Base-by-base conservation (phyloP, 2,888 invertebrate species). In the Odontothrips loti region DNA sequence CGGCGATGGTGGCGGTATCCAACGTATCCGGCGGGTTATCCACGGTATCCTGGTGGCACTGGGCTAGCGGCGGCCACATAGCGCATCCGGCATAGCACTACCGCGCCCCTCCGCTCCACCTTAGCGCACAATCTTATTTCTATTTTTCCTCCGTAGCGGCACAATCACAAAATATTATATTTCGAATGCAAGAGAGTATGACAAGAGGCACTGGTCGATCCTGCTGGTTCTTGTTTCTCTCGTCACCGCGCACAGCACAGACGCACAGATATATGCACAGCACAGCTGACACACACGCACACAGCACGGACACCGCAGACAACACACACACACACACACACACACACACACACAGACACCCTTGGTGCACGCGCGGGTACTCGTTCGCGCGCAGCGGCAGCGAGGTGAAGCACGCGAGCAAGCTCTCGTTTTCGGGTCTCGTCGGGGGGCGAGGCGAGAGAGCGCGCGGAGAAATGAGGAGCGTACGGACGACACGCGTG, bases 51-150 rank as follows among this genome's bases (percentile, higher is more conserved):
- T 4, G 12, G 58, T 4, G 12, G 58, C 58, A 20, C 68, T 10
- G 23, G 68, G 23, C 23, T 75, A 27, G 12, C 68, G 68, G 68
- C 68, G 68, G 27, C 9, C 68, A 75, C 68, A 75, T 75, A 75
- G 68, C 68, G 68, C 68, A 23, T 75, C 27, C 68, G 27, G 68
- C 68, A 75, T 75, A 75, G 23, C 68, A 75, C 68, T 15, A 58
- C 68, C 23, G 23, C 68, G n/a, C 58, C 17, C 51, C 51, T 0
- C 58, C 58, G 4, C 58, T 10, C 6, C 17, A 51, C 51, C 51
- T 3, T 10, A 10, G 6, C n/a, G 58, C 17, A 20, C 20, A 51
- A 12, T 12, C 12, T 51, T 51, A 51, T 51, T 51, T 51, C 17
- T 51, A 51, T 51, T n/a, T n/a, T n/a, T n/a, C n/a, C n/a, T n/a